Conservation (phyloP, 1,140 invertebrate species). For the Brachionus calyciflorus region DNA sequence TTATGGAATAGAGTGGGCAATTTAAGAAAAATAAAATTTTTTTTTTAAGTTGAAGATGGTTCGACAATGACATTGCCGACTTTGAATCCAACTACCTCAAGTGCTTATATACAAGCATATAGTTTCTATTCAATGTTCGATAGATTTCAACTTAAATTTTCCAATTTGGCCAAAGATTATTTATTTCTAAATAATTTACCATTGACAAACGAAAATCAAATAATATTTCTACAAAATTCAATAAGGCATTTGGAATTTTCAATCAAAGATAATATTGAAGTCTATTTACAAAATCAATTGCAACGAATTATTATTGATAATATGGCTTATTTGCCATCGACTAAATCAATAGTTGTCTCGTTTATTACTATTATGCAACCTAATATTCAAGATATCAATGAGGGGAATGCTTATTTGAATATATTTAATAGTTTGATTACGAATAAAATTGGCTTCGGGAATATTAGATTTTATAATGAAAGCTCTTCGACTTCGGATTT, state of each 20-base stretch:
- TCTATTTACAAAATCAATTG: constrained; percentile 13
- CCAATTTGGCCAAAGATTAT: constrained; percentile 12
- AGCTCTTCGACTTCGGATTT: background rate
- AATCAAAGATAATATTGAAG: background rate
- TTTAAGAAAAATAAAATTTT: background rate
- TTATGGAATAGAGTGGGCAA: background rate
- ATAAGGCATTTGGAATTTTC: background rate
- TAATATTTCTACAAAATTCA: background rate
- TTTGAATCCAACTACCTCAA: constrained; percentile 14
- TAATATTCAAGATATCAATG: constrained; percentile 19
- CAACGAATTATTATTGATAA: background rate
- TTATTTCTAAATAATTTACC: constrained; percentile 33
- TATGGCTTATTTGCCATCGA: constrained; percentile 35
- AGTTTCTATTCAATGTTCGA: constrained; percentile 40
- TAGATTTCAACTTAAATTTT: constrained; percentile 31
- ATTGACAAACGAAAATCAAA: background rate
- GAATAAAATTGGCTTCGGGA: constrained; percentile 4
- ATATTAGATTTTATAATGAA: constrained; percentile 27
- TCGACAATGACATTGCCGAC: background rate
- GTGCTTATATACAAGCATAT: constrained; percentile 12
- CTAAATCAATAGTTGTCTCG: constrained; percentile 6
- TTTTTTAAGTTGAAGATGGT: background rate
- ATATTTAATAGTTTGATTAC: constrained; percentile 25
- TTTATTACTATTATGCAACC: constrained; percentile 24
- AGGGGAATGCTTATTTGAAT: constrained; percentile 7